These are phyloP conservation scores for Ferdinandea cuprea DNA, from an alignment of 2,888 invertebrate genomes.

Conservation along the genomic window DNA sequence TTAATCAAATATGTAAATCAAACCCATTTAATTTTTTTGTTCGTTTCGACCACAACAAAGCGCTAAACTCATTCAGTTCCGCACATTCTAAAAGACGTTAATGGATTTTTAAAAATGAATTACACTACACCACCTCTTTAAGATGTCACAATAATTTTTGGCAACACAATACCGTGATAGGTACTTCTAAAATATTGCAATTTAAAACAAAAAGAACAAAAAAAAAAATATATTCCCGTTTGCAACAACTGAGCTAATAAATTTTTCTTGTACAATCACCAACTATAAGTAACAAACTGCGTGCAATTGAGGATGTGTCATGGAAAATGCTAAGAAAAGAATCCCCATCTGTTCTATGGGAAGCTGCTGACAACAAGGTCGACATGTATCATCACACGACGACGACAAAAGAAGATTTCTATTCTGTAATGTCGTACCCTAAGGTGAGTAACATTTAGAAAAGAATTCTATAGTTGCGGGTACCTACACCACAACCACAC, in stretches of 20 bases:
- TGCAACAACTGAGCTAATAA: conserved; percentile 28
- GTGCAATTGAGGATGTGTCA: conserved; percentile 60
- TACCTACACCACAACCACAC: background rate
- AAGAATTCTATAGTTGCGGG: conserved; percentile 16
- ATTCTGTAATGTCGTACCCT: conserved; percentile 17
- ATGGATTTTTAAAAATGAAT: conserved; percentile 29
- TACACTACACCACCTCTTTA: conserved; percentile 37
- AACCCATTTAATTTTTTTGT: conserved; percentile 1
- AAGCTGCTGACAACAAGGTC: conserved; percentile 62
- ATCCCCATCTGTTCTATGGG: conserved; percentile 35
- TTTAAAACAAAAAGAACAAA: background rate
- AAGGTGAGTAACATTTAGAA: conserved; percentile 46
- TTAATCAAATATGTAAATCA: conserved; percentile 9
- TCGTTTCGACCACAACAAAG: conserved; percentile 4
- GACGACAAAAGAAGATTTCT: conserved; percentile 30
- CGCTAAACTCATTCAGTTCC: background rate
- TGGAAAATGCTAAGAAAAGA: conserved; percentile 32
- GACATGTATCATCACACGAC: conserved; percentile 44
- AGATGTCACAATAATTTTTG: conserved; percentile 48
- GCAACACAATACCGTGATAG: conserved; percentile 36
- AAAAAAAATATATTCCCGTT: conserved; percentile 24
- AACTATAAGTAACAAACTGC: conserved; percentile 42
- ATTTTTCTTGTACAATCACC: conserved; percentile 54
- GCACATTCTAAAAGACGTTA: conserved; percentile 1
- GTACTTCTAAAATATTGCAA: conserved; percentile 10